Base-by-base conservation (phyloP, 2,113 vertebrate species). In the Labrus mixtus region DNA sequence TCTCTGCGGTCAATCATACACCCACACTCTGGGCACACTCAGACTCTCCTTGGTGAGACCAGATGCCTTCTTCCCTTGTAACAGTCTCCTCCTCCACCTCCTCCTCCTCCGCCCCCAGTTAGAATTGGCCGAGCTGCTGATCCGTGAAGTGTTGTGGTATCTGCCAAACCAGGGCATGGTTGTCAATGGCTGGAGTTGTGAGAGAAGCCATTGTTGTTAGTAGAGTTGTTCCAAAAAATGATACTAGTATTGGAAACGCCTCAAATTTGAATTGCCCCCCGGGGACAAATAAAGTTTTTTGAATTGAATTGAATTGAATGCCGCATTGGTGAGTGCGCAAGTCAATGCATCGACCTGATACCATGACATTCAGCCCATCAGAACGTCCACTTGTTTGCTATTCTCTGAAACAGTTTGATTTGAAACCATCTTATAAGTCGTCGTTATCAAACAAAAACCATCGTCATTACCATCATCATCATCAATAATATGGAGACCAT, bases 141-240 rank as follows among this genome's bases (percentile, higher is more conserved):
- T 91, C 85, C 84, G 51, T 85, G 81, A 92, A 91, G 87, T 85
- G 88, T 78, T 61, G 84, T 55, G 82, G 85, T 91, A 89, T 88
- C 84, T 85, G 78, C 77, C 92, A 91, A 92, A 90, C 75, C 81
- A 70, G 71, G 73, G 71, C 68, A 64, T 43, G 76, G 80, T 73
- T 43, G 77, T 79, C 23, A 41, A 36, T 58, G 75, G 73, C 74
- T 29, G 72, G 63, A 76, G 77, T 73, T 68, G 76, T 63, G 81
- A 62, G 71, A 88, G 82, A 78, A 15, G 51, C 79, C 70, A 70
- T 87, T 91, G 87, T 82, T 81, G 58, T 70, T 13, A 16, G 45
- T 17, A 17, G 45, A 46, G 45, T 46, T 46, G 46, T 48, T 48
- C 46, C 17, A 6, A 19, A 2, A 2, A 48, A 8, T 48, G 46